phyloP scores from a whole-genome alignment of 1,140 invertebrate species.

The Manduca sexta region DNA sequence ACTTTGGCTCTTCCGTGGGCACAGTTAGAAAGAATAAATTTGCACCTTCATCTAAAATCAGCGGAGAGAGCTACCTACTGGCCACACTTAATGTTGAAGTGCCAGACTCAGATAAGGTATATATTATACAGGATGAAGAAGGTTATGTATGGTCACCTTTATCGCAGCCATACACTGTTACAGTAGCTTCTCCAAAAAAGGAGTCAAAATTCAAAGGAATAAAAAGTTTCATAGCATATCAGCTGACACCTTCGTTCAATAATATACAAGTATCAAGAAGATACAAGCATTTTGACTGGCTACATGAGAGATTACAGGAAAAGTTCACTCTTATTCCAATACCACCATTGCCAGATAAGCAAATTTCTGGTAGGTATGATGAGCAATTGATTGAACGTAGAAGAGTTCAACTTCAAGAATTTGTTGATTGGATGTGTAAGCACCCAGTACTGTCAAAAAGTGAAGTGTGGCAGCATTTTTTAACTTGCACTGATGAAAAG shows the following conservation, averaged over 20 bases:
- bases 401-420: constrained; percentile 93
- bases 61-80: constrained; percentile 93
- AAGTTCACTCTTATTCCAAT: constrained; percentile 97
- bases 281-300: constrained; percentile 99
- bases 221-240: constrained; percentile 98
- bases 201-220: constrained; percentile 97
- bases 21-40: constrained; percentile 89
- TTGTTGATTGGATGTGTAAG: constrained; percentile 95
- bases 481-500: constrained; percentile 98
- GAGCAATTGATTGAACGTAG: constrained; percentile 97
- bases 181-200: constrained; percentile 96
- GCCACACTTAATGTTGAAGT: constrained; percentile 82
- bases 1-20: constrained; percentile 74
- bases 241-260: constrained; percentile 95
- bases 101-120: constrained; percentile 84
- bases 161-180: constrained; percentile 84
- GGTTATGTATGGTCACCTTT: constrained; percentile 83
- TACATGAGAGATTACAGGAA: constrained; percentile 93
- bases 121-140: constrained; percentile 81
- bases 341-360: constrained; percentile 97
- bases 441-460: constrained; percentile 95
- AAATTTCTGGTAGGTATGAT: constrained; percentile 96
- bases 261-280: constrained; percentile 95
- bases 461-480: constrained; percentile 96
- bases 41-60: constrained; percentile 93